Base-by-base conservation (phyloP, 1,140 invertebrate genomes). In the Uloborus diversus region DNA sequence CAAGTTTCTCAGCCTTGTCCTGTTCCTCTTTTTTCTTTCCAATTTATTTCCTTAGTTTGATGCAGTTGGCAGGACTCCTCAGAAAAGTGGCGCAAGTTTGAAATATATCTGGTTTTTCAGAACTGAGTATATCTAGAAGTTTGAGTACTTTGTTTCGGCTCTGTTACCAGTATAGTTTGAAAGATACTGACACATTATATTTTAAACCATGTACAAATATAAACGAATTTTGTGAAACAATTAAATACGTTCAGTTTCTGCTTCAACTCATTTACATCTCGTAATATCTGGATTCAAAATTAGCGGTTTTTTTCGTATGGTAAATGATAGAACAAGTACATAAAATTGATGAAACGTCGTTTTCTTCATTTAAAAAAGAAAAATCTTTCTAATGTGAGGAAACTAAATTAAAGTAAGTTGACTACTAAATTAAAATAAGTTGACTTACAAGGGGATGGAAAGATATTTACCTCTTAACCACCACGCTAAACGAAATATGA, bases 21-120 rank as follows among this genome's bases (percentile, higher is more conserved):
- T 23, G 32, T 30, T 64, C 20, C n/a, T n/a, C 33, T 64, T 64
- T n/a, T 64, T 64, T 64, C 20, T 37, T 13, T 35, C 33, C 32
- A 25, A 64, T 64, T 64, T 64, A 37, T 64, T 64, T 42, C 11
- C 33, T 32, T 37, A 13, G 17, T 64, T 64, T 42, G 32, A 25
- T 14, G 23, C 17, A 37, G n/a, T 37, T 32, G 33, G 20, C 35
- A 47, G 5, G 3, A n/a, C n/a, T 25, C 61, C 14, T 42, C 42
- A 35, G 14, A 42, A 64, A 64, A 64, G 33, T 64, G 35, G 35
- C 20, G 20, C 9, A 14, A 11, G 57, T 20, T 11, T 5, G 14
- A 4, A 9, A 13, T 61, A 32, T 33, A 17, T 61, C 7, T 33
- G 2, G 27, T 17, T 3, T 61, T 30, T 61, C 27, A 4, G 13